Evolutionary conservation across 2,797 vertebrate species (phyloP), one percentile per base, ranked within the genome.

Genomic region (Rhinogobio ventralis): DNA sequence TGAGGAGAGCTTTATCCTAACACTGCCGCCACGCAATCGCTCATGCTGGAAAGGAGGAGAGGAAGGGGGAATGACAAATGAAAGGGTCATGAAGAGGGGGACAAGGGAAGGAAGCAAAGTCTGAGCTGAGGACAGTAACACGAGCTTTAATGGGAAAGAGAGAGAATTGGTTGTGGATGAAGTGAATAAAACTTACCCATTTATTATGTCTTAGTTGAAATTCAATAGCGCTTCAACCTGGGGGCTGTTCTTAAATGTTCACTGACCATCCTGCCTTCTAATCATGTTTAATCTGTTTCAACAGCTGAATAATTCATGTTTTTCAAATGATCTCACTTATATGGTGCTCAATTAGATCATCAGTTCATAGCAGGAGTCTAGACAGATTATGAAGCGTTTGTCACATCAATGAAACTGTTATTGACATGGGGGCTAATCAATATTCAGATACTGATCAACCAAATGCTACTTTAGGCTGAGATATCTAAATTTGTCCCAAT

Each of bases 1-100:
- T 39, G 94, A 93, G 81, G 93, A 93, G 90, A 92, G 95, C 94
- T 90, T 67, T 96, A 95, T 95, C 94, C 96, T 95, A 91, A 94
- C 94, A 92, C 91, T 93, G 92, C 92, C 82, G 53, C 87, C 85
- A 92, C 89, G 90, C 95, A 95, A 97, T 97, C 94, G 94, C 95
- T 97, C 95, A 96, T 94, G 89, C 77, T 82, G 81, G 75, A 85
- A 87, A 79, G 60, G 80, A 88, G 88, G 74, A 83, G 66, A 71
- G 67, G 66, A 85, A 67, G 81, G 71, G 81, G 53, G 81, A 74
- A 83, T 82, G 87, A 90, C 90, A 72, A 87, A 89, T 90, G 88
- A 87, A 90, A 86, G 88, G 89, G 86, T 83, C 66, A 49, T 57
- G n/a, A 64, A 76, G 62, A 83, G 57, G 87, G 86, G 79, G 86